Evolutionary conservation across 2,888 invertebrate species (phyloP).

Genomic region (Synanthedon myopaeformis): DNA sequence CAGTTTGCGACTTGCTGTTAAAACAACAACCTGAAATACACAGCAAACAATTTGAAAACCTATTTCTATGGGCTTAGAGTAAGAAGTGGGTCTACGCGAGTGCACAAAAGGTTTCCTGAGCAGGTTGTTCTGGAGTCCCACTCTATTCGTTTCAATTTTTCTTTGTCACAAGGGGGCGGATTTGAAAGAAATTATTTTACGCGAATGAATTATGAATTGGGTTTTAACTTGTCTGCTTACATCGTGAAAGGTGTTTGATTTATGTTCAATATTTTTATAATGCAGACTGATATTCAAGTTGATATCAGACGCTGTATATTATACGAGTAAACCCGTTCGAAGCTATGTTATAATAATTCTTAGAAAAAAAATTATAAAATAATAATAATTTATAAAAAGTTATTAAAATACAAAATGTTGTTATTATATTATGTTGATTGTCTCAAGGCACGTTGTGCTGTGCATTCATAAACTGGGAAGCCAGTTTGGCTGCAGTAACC

Average conservation of each 20-base stretch:
- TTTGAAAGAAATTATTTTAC: constrained; percentile 54
- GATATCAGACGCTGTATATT: too few species aligned
- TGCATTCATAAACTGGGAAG: too few species aligned
- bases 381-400: too few species aligned
- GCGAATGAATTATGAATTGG: constrained; percentile 42
- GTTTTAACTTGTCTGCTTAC: constrained; percentile 25
- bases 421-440: too few species aligned
- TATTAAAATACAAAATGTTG: too few species aligned
- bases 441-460: too few species aligned
- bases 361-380: too few species aligned
- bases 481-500: too few species aligned
- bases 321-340: too few species aligned
- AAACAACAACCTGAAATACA: not conserved
- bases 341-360: too few species aligned
- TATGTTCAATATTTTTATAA: not conserved
- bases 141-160: constrained; percentile 64
- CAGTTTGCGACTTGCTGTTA: too few species aligned
- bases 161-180: constrained; percentile 62
- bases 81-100: not conserved
- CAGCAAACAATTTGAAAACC: not conserved
- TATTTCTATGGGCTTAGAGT: not conserved
- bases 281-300: too few species aligned
- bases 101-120: constrained; percentile 25
- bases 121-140: constrained; percentile 44
- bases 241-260: constrained; percentile 5